Base-by-base conservation (phyloP, 2,797 vertebrate genomes). In the Danio albolineatus region DNA sequence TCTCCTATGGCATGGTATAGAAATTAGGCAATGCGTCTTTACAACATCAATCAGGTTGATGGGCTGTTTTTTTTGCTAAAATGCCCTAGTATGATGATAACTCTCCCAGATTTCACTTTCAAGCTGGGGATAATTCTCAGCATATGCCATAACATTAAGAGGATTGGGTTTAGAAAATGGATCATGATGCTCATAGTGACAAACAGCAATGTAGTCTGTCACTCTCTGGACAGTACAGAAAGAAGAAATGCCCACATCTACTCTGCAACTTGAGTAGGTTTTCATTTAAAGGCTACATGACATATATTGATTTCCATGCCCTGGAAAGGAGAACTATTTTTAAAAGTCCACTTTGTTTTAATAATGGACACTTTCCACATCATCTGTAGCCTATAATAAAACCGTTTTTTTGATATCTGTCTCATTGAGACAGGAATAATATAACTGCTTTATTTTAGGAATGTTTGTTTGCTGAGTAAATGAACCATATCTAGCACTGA, bases 81-180 rank as follows among this genome's bases (percentile, higher is more conserved):
- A 39, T 62, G 16, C 19, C 39, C 49, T 1, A 2, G 10, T 61
- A 53, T 53, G 16, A 61, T 61, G 48, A 53, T 49, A 21, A 61
- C 38, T 73, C 21, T 73, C 41, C 2, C 12, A 49, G 43, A 62
- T 74, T 41, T 49, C 10, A 38, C 46, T 71, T 78, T 13, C 16
- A 41, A 78, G 60, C 44, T 49, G 41, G 4, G 44, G 65, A 51
- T 60, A 71, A 78, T 43, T 61, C 66, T 60, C 44, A 49, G 13
- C 46, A 78, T 71, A 71, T 78, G 76, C 28, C 53, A 49, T 49
- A 69, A 41, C 19, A 62, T 71, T 72, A 62, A 72, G 67, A 62
- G 38, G 66, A 72, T 62, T 72, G 43, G 19, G 6, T n/a, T 78
- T 14, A 51, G 13, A 56, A 60, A 78, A 60, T 21, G 56, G 28